Evolutionary conservation across 2,888 invertebrate genomes (phyloP).

Genomic region (Caenorhabditis virilis): DNA sequence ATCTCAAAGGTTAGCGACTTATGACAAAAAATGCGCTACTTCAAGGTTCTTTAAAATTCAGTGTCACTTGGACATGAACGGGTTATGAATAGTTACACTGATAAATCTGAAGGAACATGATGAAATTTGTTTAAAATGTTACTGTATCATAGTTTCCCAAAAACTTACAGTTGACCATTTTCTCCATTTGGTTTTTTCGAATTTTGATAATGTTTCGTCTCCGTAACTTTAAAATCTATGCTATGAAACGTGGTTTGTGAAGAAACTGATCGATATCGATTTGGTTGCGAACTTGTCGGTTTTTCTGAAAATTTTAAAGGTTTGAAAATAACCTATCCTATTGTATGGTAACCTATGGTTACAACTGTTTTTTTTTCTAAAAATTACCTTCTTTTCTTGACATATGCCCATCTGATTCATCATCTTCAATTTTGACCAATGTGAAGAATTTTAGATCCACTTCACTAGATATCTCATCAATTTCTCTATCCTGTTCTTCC

Average conservation of each 20-base stretch:
- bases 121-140: too few species aligned
- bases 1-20: too few species aligned
- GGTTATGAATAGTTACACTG: too few species aligned
- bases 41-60: too few species aligned
- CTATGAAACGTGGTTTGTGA: not conserved
- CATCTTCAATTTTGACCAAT: conserved; percentile 3
- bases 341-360: not conserved
- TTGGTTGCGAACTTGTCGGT: not conserved
- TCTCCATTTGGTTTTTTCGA: not conserved
- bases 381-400: too few species aligned
- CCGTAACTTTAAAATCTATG: not conserved
- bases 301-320: too few species aligned
- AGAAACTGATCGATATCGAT: not conserved
- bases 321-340: not conserved
- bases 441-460: conserved; percentile 9
- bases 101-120: too few species aligned
- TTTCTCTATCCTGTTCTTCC: conserved; percentile 12
- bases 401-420: too few species aligned
- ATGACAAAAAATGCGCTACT: too few species aligned
- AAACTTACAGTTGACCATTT: not conserved
- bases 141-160: too few species aligned
- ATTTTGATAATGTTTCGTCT: not conserved
- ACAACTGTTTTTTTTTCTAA: not conserved
- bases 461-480: conserved; percentile 10
- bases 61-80: too few species aligned